Evolutionary conservation across 1,140 invertebrate genomes (phyloP).

Genomic region (Drosophila equinoxialis): DNA sequence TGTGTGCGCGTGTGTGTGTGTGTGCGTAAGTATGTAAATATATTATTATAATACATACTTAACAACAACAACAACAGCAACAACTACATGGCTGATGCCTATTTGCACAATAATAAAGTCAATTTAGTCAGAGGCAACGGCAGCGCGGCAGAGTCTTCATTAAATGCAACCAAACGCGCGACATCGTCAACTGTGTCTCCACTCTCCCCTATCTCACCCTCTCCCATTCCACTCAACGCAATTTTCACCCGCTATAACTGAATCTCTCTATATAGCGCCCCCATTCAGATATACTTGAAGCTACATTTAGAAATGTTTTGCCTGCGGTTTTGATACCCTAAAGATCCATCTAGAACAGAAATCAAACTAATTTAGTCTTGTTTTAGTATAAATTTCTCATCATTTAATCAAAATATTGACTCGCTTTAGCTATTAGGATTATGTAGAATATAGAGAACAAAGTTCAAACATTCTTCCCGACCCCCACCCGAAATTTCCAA

Average conservation of each 20-base stretch:
- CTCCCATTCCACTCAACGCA: background rate
- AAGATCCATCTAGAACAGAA: too few relatives aligned
- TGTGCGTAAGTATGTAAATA: conserved; percentile 55
- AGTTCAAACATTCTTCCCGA: too few relatives aligned
- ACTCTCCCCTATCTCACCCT: background rate
- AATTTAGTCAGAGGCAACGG: conserved; percentile 63
- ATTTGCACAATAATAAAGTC: conserved; percentile 78
- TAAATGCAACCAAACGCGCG: conserved; percentile 71
- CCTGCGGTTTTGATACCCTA: conserved; percentile 6
- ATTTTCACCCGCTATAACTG: background rate
- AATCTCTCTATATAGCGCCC: background rate
- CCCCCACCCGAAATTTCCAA: too few relatives aligned
- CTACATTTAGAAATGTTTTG: conserved; percentile 53
- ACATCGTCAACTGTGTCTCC: conserved; percentile 46
- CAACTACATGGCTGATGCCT: conserved; percentile 46
- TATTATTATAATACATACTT: conserved; percentile 76
- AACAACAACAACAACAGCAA: conserved; percentile 42
- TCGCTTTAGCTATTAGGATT: too few relatives aligned
- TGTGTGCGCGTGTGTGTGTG: background rate
- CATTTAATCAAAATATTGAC: too few relatives aligned
- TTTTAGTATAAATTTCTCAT: too few relatives aligned
- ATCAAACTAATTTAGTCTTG: too few relatives aligned
- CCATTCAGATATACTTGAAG: conserved; percentile 36
- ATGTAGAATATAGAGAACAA: too few relatives aligned
- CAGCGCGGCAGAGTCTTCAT: conserved; percentile 54